Conservation (phyloP, 2,888 invertebrate genomes). For the Acleris emargana region DNA sequence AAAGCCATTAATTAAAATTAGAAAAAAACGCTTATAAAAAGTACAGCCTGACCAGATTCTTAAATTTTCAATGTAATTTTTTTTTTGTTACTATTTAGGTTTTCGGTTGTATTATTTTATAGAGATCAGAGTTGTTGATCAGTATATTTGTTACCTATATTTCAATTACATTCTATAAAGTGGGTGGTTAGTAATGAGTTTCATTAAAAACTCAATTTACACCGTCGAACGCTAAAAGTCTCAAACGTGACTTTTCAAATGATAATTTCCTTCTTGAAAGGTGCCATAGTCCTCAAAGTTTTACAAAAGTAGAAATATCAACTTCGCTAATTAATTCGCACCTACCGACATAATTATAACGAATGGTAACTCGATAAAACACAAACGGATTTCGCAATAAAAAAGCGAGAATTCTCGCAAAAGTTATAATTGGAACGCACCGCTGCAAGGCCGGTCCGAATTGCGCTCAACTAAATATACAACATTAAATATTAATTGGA, state of each 20-base stretch:
- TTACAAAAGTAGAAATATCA: conserved; percentile 22
- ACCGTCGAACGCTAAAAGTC: conserved; percentile 11
- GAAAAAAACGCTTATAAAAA: too few species aligned
- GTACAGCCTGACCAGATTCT: too few species aligned
- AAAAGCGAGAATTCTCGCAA: conserved; percentile 22
- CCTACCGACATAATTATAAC: conserved; percentile 10
- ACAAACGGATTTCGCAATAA: conserved; percentile 26
- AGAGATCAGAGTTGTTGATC: too few species aligned
- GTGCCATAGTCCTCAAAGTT: conserved; percentile 5
- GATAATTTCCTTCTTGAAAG: conserved; percentile 16
- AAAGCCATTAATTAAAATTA: too few species aligned
- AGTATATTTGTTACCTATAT: too few species aligned
- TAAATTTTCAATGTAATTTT: too few species aligned
- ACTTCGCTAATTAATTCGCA: conserved; percentile 31
- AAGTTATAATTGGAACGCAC: conserved; percentile 37
- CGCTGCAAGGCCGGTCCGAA: conserved; percentile 30
- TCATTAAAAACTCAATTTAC: neutral
- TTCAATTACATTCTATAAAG: too few species aligned
- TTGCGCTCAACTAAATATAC: conserved; percentile 25
- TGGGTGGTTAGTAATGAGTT: neutral
- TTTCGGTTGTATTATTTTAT: too few species aligned
- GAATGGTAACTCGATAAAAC: conserved; percentile 22
- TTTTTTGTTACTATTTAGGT: too few species aligned
- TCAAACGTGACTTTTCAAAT: conserved; percentile 12
- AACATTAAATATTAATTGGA: conserved; percentile 33